Evolutionary conservation across 2,888 invertebrate genomes (phyloP).

Genomic region (Alsophila aescularia): DNA sequence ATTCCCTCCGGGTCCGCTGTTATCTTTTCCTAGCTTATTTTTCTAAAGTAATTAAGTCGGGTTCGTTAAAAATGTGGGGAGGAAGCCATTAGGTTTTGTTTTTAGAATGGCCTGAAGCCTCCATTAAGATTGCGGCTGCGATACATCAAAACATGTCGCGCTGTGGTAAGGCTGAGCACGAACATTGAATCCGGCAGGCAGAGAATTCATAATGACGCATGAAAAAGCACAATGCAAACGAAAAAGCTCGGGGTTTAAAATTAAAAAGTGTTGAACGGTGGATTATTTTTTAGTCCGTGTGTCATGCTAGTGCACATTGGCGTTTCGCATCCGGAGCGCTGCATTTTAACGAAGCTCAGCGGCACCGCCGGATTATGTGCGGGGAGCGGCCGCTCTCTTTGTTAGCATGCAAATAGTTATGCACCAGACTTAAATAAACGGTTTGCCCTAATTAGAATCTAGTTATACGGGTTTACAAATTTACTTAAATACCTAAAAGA

Average conservation of each 20-base stretch:
- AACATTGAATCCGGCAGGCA: conserved; percentile 28
- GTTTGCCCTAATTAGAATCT: conserved; percentile 2
- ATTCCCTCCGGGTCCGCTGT: conserved; percentile 17
- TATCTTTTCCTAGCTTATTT: conserved; percentile 14
- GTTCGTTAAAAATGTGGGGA: conserved; percentile 9
- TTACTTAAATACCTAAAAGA: background rate
- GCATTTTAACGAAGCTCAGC: conserved; percentile 68
- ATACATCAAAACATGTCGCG: conserved; percentile 38
- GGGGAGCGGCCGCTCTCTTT: conserved; percentile 22
- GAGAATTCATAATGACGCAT: conserved; percentile 50
- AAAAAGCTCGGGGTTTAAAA: conserved; percentile 55
- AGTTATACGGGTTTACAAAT: background rate
- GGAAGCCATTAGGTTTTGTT: conserved; percentile 24
- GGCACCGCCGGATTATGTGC: conserved; percentile 34
- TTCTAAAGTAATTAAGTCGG: conserved; percentile 19
- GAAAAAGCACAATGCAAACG: conserved; percentile 50
- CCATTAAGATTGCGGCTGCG: conserved; percentile 35
- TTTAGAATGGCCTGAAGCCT: conserved; percentile 30
- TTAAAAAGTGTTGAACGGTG: conserved; percentile 61
- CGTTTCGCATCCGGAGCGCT: conserved; percentile 66
- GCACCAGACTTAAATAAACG: background rate
- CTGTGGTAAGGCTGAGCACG: conserved; percentile 31
- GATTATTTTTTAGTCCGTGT: conserved; percentile 54
- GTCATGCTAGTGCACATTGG: conserved; percentile 64
- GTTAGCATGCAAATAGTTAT: conserved; percentile 8